phyloP scores from a whole-genome alignment of 2,797 vertebrate genomes.

The Hipposideros larvatus region DNA sequence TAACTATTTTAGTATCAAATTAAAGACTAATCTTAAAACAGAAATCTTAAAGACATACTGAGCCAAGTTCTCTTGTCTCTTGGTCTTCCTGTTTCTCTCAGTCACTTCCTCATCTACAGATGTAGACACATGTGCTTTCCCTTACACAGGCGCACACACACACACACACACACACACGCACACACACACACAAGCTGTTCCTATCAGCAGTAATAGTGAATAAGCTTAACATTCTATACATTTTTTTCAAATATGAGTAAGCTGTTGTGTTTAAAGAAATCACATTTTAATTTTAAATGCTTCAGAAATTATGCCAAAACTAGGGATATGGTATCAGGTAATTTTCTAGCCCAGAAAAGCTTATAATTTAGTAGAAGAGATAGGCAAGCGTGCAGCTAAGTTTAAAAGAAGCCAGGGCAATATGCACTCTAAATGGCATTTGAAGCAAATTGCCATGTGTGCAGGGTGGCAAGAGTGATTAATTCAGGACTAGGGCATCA shows the following conservation, averaged over 20 bases:
- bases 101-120: neutral
- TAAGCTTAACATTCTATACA: neutral
- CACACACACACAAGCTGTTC: neutral
- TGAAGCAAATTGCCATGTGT: neutral
- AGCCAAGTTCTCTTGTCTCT: neutral
- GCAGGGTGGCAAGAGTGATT: neutral
- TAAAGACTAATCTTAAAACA: neutral
- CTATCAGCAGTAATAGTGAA: neutral
- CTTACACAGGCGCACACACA: neutral
- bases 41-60: neutral
- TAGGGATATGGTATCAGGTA: neutral
- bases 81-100: neutral
- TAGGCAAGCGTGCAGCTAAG: neutral
- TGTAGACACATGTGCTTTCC: neutral
- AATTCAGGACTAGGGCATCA: neutral
- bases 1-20: slow-evolving; percentile 12
- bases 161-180: neutral
- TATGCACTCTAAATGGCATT: neutral
- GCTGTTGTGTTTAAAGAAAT: neutral
- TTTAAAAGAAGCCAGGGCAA: neutral
- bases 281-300: slow-evolving; percentile 37
- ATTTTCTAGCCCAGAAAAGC: neutral
- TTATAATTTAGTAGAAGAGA: neutral
- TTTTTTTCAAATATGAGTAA: slow-evolving; percentile 2
- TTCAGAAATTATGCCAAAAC: neutral